A percentile compares a stretch with the other conserved stretches of the same genome.
Conservation (phyloP, 2,113 vertebrate genomes). For the Plotosus lineatus region DNA sequence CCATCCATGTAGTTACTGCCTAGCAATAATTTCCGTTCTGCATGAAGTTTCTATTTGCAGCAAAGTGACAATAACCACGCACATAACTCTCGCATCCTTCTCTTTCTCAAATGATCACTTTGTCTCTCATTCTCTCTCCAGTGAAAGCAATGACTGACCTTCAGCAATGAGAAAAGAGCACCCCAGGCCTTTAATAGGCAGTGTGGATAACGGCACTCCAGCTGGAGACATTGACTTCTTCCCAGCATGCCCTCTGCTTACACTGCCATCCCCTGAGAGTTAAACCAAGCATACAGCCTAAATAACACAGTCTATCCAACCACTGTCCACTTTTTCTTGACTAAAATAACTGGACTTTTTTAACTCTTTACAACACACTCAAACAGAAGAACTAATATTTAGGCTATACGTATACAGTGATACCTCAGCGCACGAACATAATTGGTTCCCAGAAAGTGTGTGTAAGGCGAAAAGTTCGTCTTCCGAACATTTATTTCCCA, state of each 20-base stretch:
- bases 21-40: not conserved
- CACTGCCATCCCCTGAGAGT: slow-evolving; percentile 26
- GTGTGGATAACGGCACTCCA: slow-evolving; percentile 26
- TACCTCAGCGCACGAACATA: too few species aligned
- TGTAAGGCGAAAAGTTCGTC: too few species aligned
- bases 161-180: slow-evolving; percentile 35
- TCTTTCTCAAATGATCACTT: not conserved
- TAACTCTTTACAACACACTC: not conserved
- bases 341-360: slow-evolving; percentile 25
- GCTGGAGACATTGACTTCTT: slow-evolving; percentile 31
- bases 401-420: too few species aligned
- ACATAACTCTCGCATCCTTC: not conserved
- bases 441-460: too few species aligned
- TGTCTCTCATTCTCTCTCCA: not conserved
- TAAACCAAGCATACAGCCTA: slow-evolving; percentile 16
- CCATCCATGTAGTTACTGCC: not conserved
- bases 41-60: not conserved
- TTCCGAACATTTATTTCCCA: too few species aligned
- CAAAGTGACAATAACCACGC: not conserved
- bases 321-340: slow-evolving; percentile 33
- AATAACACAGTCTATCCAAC: slow-evolving; percentile 10
- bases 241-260: slow-evolving; percentile 30
- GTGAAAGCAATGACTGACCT: slow-evolving; percentile 38
- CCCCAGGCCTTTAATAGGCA: slow-evolving; percentile 33
- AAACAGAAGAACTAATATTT: slow-evolving; percentile 13